phyloP scores from a whole-genome alignment of 2,888 invertebrate genomes.

The Agonopterix alstromeriana region DNA sequence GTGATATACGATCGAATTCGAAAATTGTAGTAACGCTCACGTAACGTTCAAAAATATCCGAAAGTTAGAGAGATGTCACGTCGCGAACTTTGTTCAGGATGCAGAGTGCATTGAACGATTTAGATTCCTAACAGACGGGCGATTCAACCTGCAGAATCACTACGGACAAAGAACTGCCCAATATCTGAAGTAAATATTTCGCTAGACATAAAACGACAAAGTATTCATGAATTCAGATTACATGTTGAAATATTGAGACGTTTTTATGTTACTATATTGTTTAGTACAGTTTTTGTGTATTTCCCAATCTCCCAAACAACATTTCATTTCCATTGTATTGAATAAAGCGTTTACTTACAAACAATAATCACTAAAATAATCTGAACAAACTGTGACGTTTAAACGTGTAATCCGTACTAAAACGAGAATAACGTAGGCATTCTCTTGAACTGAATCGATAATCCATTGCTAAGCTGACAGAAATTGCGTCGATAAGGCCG shows the following conservation, averaged over 20 bases:
- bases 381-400: no score
- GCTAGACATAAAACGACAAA: no score
- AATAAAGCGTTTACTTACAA: no score
- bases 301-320: no score
- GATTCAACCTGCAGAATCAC: neutral
- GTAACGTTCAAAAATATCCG: constrained; percentile 2
- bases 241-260: no score
- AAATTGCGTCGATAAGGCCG: neutral
- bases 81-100: constrained; percentile 5
- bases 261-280: no score
- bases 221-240: no score
- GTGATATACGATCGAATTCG: neutral
- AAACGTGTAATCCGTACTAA: neutral
- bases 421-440: neutral
- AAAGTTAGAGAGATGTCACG: constrained; percentile 5
- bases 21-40: constrained; percentile 1
- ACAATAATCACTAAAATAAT: no score
- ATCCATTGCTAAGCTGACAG: neutral
- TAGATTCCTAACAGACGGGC: constrained; percentile 20
- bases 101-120: constrained; percentile 38
- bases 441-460: neutral
- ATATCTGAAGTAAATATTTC: no score
- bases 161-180: no score
- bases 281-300: no score
- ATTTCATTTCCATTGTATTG: no score